Percentiles rank a stretch among this genome's conserved stretches.
Evolutionary conservation across 1,140 invertebrate species (phyloP).

Genomic region (Drosophila lacteicornis): DNA sequence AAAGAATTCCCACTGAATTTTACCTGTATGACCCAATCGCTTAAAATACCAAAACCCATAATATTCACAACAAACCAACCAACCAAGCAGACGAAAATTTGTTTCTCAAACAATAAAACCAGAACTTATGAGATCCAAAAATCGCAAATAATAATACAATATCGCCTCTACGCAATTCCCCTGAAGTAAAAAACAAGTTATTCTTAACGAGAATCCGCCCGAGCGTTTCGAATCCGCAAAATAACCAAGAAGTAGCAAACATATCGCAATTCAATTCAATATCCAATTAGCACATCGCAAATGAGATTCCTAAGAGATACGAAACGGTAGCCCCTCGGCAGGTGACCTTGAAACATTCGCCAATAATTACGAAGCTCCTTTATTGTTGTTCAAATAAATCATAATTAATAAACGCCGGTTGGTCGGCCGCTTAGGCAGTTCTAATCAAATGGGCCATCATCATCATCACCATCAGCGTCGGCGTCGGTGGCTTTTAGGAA

Average conservation of each 20-base stretch:
- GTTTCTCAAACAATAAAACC: conserved; percentile 34
- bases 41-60: conserved; percentile 5
- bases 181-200: conserved; percentile 7
- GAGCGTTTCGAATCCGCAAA: conserved; percentile 39
- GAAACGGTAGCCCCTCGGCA: conserved; percentile 17
- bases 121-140: conserved; percentile 9
- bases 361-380: conserved; percentile 43
- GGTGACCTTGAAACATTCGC: conserved; percentile 24
- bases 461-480: not conserved
- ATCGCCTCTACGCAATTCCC: conserved; percentile 25
- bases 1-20: not conserved
- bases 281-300: conserved; percentile 42
- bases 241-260: conserved; percentile 20
- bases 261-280: conserved; percentile 5
- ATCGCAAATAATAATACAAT: conserved; percentile 5
- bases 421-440: conserved; percentile 29
- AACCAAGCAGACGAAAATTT: conserved; percentile 21
- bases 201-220: conserved; percentile 22
- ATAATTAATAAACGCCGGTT: conserved; percentile 35
- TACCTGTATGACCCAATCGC: not conserved
- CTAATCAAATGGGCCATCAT: conserved; percentile 58
- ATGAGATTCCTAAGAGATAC: conserved; percentile 36
- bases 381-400: conserved; percentile 49
- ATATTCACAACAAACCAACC: conserved; percentile 4
- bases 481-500: conserved; percentile 31